A percentile compares a stretch with the other conserved stretches of the same genome.
These are phyloP conservation scores for Lathronympha strigana DNA, from an alignment of 2,888 invertebrate genomes.

Conservation along the genomic window DNA sequence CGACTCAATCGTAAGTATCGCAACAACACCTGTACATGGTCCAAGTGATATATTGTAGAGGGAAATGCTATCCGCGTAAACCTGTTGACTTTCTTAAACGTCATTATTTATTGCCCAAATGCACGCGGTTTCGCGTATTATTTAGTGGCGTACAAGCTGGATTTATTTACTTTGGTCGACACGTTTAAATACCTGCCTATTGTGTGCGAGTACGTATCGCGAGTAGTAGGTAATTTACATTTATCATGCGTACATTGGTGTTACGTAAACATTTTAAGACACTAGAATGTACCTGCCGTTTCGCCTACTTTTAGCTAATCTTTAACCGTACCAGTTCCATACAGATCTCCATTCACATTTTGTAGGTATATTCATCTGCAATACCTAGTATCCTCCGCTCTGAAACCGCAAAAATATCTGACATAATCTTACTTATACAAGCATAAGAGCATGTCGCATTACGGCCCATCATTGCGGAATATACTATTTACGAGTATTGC, in stretches of 20 bases:
- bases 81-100: slow-evolving; percentile 66
- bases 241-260: not conserved
- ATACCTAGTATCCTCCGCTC: no score
- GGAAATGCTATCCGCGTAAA: slow-evolving; percentile 64
- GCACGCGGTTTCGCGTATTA: slow-evolving; percentile 48
- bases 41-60: slow-evolving; percentile 61
- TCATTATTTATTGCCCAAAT: slow-evolving; percentile 64
- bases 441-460: no score
- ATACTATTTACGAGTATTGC: no score
- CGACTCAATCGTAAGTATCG: not conserved
- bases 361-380: no score
- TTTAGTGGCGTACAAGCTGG: slow-evolving; percentile 56
- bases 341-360: no score
- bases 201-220: slow-evolving; percentile 11
- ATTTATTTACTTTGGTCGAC: slow-evolving; percentile 51
- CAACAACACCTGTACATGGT: not conserved
- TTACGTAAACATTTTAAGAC: no score
- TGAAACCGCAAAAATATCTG: no score
- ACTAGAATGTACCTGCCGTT: no score
- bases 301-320: no score
- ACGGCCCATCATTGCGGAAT: no score
- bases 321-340: no score
- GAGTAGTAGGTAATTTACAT: slow-evolving; percentile 12
- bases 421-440: no score
- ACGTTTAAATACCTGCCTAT: slow-evolving; percentile 16